phyloP scores from a whole-genome alignment of 2,113 vertebrate genomes.

The Lynx canadensis region DNA sequence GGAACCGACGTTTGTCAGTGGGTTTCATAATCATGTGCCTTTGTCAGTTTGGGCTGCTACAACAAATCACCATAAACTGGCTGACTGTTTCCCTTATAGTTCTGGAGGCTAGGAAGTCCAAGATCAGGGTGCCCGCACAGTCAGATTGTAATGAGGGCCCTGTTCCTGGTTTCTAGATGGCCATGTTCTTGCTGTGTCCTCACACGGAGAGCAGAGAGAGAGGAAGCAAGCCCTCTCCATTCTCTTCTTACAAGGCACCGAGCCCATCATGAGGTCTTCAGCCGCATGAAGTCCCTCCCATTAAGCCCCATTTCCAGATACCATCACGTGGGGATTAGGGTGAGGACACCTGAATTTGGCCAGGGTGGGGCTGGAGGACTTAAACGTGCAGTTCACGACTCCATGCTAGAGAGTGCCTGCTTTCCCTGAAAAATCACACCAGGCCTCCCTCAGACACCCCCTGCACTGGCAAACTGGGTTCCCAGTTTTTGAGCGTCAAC shows the following conservation, averaged over 20 bases:
- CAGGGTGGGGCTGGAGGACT: background rate
- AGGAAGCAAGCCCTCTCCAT: background rate
- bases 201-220: background rate
- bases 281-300: background rate
- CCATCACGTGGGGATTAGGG: background rate
- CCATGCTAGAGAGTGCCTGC: background rate
- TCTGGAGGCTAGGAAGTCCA: background rate
- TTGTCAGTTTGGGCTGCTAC: background rate
- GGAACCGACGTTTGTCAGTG: background rate
- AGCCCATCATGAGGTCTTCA: background rate
- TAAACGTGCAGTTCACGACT: background rate
- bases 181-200: background rate
- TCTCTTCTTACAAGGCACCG: background rate
- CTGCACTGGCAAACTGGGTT: background rate
- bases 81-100: background rate
- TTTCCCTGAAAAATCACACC: background rate
- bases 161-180: background rate
- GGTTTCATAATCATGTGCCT: background rate
- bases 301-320: background rate
- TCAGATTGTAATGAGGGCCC: background rate
- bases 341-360: background rate
- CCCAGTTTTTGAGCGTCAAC: background rate
- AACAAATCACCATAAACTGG: background rate
- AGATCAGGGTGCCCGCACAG: background rate
- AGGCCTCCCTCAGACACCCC: background rate